Percentiles rank a stretch among this genome's conserved stretches.
Evolutionary conservation across 1,140 invertebrate species (phyloP).

Genomic region (Anastrepha obliqua): DNA sequence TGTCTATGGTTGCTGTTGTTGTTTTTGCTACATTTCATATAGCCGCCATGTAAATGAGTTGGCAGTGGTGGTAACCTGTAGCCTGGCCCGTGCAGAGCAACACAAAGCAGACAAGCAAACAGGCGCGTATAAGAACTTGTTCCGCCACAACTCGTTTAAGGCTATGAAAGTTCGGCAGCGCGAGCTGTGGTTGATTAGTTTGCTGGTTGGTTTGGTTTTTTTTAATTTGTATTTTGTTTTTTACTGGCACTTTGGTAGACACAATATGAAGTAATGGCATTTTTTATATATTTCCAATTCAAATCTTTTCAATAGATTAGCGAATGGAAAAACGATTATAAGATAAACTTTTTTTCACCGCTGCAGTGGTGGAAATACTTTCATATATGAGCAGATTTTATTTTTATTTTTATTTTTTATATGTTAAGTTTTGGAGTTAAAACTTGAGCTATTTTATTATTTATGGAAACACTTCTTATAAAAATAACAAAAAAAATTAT

Average conservation of each 20-base stretch:
- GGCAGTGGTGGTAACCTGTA: conserved; percentile 33
- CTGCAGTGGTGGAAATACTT: too few species aligned
- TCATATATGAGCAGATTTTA: not conserved
- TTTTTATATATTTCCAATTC: conserved; percentile 28
- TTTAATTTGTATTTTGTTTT: not conserved
- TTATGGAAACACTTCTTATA: too few species aligned
- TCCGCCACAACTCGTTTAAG: conserved; percentile 38
- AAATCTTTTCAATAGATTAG: conserved; percentile 18
- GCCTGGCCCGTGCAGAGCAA: not conserved
- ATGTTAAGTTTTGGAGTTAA: too few species aligned
- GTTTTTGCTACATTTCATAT: conserved; percentile 12
- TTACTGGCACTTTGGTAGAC: not conserved
- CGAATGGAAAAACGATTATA: not conserved
- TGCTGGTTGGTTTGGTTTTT: conserved; percentile 25
- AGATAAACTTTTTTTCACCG: not conserved
- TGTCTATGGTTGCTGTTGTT: not conserved
- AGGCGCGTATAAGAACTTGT: conserved; percentile 44
- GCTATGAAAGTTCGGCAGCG: conserved; percentile 37
- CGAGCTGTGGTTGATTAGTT: conserved; percentile 34
- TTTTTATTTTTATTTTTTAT: not conserved
- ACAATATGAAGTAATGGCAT: not conserved
- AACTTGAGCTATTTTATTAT: too few species aligned
- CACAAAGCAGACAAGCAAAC: not conserved
- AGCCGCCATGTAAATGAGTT: conserved; percentile 42
- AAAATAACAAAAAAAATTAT: not conserved